Percentiles rank a stretch among this genome's conserved stretches.
Evolutionary conservation across 2,113 vertebrate genomes (phyloP).

Genomic region (Kobus ellipsiprymnus): DNA sequence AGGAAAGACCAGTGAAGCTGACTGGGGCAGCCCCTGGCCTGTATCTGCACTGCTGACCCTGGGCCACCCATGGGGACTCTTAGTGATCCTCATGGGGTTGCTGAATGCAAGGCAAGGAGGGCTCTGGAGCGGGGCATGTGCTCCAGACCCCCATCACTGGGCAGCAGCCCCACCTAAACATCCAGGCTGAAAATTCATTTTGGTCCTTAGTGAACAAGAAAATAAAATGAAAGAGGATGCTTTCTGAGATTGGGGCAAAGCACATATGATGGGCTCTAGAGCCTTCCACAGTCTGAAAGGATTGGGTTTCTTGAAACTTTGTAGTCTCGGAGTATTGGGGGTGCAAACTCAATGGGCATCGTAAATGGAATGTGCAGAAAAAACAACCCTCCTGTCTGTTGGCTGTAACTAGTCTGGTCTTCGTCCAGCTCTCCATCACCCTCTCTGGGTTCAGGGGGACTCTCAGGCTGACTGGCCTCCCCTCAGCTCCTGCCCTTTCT

Average conservation of each 20-base stretch:
- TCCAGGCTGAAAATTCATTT: neutral
- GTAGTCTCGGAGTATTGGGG: neutral
- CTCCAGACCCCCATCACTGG: neutral
- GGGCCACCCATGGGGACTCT: neutral
- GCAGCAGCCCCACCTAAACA: neutral
- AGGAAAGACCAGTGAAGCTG: neutral
- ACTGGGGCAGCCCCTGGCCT: neutral
- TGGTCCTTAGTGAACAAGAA: neutral
- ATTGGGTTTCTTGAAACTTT: neutral
- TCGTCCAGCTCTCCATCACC: neutral
- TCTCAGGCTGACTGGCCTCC: neutral
- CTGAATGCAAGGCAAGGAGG: neutral
- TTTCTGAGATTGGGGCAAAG: neutral
- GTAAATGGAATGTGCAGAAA: neutral
- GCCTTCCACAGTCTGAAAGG: neutral
- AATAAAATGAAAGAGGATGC: neutral
- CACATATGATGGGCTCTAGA: neutral
- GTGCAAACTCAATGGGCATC: accelerated
- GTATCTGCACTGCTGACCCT: neutral
- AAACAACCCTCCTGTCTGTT: neutral
- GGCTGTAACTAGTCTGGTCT: neutral
- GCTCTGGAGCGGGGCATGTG: accelerated
- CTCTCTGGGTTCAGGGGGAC: neutral
- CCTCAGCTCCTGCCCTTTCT: neutral
- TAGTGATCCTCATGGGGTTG: neutral